These are phyloP conservation scores for Tenthredo mesomela DNA, from an alignment of 2,888 invertebrate genomes.

Conservation along the genomic window DNA sequence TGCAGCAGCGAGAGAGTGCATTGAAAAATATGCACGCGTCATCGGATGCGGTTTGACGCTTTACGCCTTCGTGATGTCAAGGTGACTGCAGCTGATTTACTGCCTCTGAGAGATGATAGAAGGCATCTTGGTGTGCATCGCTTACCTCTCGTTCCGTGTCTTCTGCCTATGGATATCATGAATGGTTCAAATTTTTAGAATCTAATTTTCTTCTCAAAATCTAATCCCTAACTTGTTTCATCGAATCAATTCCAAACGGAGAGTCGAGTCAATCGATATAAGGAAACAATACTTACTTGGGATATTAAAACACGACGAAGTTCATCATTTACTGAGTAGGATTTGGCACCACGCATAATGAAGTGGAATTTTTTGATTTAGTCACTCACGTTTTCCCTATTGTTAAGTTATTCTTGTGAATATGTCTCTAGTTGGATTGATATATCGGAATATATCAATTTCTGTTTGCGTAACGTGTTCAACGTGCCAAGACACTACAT, in stretches of 20 bases:
- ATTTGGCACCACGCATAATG: neutral
- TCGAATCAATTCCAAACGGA: neutral
- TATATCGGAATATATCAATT: neutral
- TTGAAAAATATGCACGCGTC: constrained; percentile 19
- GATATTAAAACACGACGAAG: constrained; percentile 2
- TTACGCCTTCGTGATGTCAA: neutral
- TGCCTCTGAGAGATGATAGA: neutral
- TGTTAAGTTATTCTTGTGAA: neutral
- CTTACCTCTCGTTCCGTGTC: neutral
- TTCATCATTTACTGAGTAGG: neutral
- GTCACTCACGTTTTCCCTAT: neutral
- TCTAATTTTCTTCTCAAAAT: neutral
- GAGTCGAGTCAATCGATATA: neutral
- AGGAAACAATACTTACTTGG: neutral
- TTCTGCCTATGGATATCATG: neutral
- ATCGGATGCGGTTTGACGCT: neutral
- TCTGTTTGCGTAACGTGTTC: neutral
- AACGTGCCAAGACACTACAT: neutral
- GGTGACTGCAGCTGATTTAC: neutral
- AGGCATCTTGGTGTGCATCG: neutral
- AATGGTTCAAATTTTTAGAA: neutral
- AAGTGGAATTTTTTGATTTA: neutral
- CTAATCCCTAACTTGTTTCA: neutral
- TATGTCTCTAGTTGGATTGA: neutral
- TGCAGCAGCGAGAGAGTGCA: neutral